Percentiles rank a stretch among this genome's conserved stretches.
phyloP scores from a whole-genome alignment of 2,797 vertebrate genomes.

The Coregonus suidteri region DNA sequence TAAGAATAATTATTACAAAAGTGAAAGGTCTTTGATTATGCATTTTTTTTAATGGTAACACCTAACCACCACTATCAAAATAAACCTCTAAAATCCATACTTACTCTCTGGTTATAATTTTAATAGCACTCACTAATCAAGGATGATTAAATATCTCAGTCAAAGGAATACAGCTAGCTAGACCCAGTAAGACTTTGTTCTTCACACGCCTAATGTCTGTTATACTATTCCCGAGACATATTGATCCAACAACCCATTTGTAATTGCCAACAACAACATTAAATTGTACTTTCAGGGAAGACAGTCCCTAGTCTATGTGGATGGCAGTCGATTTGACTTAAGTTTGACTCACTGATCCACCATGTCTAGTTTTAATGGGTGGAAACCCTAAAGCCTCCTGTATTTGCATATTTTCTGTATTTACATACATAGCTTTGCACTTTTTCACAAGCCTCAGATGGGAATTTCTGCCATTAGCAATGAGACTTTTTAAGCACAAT shows the following conservation, averaged over 20 bases:
- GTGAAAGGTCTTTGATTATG: too few species aligned
- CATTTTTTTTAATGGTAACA: too few species aligned
- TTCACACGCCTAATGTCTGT: constrained; percentile 16
- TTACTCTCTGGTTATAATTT: too few species aligned
- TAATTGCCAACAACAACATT: constrained; percentile 15
- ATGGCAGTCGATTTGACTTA: constrained; percentile 5
- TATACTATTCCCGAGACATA: not conserved
- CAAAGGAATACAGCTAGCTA: too few species aligned
- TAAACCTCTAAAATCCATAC: too few species aligned
- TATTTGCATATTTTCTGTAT: constrained; percentile 8
- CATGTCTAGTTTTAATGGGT: not conserved
- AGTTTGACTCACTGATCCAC: not conserved
- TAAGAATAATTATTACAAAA: too few species aligned
- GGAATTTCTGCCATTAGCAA: constrained; percentile 5
- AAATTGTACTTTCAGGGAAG: not conserved
- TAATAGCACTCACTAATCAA: too few species aligned
- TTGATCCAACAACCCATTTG: constrained; percentile 27
- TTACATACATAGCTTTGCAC: not conserved
- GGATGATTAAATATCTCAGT: too few species aligned
- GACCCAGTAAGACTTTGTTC: too few species aligned
- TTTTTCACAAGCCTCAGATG: not conserved
- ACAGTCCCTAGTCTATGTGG: not conserved
- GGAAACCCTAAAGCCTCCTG: not conserved
- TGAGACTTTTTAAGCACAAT: too few species aligned
- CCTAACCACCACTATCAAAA: too few species aligned